These are phyloP conservation scores for Bellardia bayeri DNA, from an alignment of 2,888 invertebrate genomes.

Conservation along the genomic window DNA sequence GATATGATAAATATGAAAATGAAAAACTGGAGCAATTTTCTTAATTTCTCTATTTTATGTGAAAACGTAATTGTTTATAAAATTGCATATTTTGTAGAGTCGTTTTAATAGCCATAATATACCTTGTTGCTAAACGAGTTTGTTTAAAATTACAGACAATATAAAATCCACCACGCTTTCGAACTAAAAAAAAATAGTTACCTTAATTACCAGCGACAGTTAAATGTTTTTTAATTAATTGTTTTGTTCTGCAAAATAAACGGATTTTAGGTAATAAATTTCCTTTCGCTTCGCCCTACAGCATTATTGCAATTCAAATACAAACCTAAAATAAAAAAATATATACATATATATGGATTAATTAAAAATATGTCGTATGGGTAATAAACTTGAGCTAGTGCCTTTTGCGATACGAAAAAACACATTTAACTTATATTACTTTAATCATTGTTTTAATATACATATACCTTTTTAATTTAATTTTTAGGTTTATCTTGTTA, in stretches of 20 bases:
- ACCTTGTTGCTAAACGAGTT: neutral
- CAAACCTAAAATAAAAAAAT: too few relatives aligned
- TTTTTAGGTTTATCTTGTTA: conserved; percentile 5
- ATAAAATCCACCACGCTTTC: too few relatives aligned
- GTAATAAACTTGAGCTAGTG: conserved; percentile 36
- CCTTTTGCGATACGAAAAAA: conserved; percentile 44
- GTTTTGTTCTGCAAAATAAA: neutral
- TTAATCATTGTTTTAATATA: conserved; percentile 4
- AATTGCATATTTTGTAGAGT: neutral
- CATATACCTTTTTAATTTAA: neutral
- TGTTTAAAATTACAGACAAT: neutral
- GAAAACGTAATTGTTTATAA: neutral
- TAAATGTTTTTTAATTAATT: neutral
- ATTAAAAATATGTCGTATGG: conserved; percentile 14
- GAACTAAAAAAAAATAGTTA: neutral
- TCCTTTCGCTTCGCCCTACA: neutral
- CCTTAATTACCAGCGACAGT: neutral
- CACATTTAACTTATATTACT: neutral
- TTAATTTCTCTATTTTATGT: too few relatives aligned
- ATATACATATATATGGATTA: too few relatives aligned
- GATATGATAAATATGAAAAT: too few relatives aligned
- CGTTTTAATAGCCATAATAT: neutral
- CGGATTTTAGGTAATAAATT: neutral
- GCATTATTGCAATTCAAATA: neutral
- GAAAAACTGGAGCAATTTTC: too few relatives aligned